A percentile compares a stretch with the other conserved stretches of the same genome.
Evolutionary conservation across 2,797 vertebrate genomes (phyloP).

Genomic region (Synaphobranchus kaupii): DNA sequence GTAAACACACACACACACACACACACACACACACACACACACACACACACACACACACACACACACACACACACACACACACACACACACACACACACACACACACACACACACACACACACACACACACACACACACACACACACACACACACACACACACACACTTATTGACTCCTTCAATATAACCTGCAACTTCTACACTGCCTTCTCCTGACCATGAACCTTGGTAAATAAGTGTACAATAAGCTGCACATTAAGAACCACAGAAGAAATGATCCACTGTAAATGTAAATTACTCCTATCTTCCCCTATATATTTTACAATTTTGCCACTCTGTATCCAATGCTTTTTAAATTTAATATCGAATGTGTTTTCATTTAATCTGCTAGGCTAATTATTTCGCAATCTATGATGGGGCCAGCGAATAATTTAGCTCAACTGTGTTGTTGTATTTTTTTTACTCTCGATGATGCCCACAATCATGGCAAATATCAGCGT

Average conservation of each 20-base stretch:
- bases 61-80: background rate
- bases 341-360: background rate
- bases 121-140: background rate
- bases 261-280: background rate
- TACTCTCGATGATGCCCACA: no score
- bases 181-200: background rate
- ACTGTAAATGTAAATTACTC: no score
- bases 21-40: background rate
- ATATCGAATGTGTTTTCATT: background rate
- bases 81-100: background rate
- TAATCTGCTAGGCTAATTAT: background rate
- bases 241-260: background rate
- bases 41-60: background rate
- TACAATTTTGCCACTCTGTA: background rate
- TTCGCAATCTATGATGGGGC: background rate
- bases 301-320: no score
- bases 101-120: background rate
- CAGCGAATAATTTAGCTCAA: no score
- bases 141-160: background rate
- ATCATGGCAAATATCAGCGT: no score
- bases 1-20: background rate
- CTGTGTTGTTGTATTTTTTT: no score
- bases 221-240: background rate
- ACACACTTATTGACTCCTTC: background rate
- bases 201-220: background rate